Base-by-base conservation (phyloP, 2,797 vertebrate species). In the Champsocephalus gunnari region DNA sequence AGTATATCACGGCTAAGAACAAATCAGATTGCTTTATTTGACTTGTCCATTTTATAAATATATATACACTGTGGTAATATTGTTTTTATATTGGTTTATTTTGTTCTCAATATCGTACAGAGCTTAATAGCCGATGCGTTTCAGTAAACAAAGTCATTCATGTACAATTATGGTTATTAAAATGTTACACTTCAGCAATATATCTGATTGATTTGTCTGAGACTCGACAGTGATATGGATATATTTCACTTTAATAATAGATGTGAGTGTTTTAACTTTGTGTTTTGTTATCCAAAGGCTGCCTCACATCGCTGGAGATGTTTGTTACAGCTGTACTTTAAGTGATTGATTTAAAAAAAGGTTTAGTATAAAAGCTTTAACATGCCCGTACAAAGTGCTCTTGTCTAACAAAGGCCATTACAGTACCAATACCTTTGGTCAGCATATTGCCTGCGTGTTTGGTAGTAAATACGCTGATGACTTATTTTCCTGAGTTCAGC, bases 351-450 rank as follows among this genome's bases (percentile, higher is more conserved):
- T 56, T 34, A 12, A 51, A 34, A 61, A 62, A 61, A 67, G 17
- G 50, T 45, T 61, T 50, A 38, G 19, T 34, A 48, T 63, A 63
- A 70, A 69, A 70, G 68, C 45, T 69, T 17, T 10, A 28, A 55
- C 17, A 53, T 75, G 65, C 21, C 16, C 0, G 3, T 16, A 28
- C 16, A 59, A 65, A 74, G 43, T 75, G 48, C 70, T 75, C 19
- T 61, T 11, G 34, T 66, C 50, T 75, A 48, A 73, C 60, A 75
- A 71, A 77, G 60, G 62, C 53, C 55, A 67, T 62, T 77, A 62
- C 3, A 10, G 9, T 16, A 38, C 28, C 9, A 80, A 70, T 54
- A 11, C 54, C 54, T 73, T n/a, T n/a, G 53, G 57, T 79, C 83
- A 80, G 64, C 60, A 47, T 9, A 43, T 78, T 9, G 66, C 11